Conservation (phyloP, 2,113 vertebrate species). For the Murina feae region DNA sequence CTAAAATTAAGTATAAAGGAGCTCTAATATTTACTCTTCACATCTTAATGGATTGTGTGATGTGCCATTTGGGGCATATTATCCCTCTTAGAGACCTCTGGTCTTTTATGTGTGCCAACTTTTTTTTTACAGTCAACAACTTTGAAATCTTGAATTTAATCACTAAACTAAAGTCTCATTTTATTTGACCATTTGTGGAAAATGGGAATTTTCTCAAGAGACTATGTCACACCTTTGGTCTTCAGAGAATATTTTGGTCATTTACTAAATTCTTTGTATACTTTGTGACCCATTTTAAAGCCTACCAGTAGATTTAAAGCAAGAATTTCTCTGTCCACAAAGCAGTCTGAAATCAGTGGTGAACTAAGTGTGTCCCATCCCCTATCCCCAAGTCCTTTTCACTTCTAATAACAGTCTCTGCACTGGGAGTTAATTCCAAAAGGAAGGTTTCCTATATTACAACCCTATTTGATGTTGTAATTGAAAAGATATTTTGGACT, state of each 20-base stretch:
- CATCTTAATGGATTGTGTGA: neutral
- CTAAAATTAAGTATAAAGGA: neutral
- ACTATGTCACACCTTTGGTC: neutral
- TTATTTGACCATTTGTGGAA: neutral
- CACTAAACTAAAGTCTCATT: slow-evolving; percentile 3
- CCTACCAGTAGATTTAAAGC: neutral
- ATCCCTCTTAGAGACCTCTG: neutral
- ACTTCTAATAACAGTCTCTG: neutral
- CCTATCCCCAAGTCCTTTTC: accelerated
- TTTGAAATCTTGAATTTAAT: slow-evolving; percentile 20
- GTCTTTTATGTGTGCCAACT: neutral
- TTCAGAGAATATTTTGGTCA: neutral
- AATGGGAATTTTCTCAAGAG: slow-evolving; percentile 10
- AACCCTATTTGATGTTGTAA: neutral
- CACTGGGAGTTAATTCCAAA: neutral
- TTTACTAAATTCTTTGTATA: neutral
- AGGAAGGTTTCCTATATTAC: neutral
- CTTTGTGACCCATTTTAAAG: neutral
- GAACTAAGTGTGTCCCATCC: neutral
- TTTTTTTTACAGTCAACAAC: neutral
- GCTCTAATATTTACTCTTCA: neutral
- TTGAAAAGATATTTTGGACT: neutral
- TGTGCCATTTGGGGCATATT: neutral
- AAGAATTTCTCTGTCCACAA: neutral
- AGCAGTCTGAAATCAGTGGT: neutral